These are phyloP conservation scores for Ornithoptera priamus DNA, from an alignment of 2,888 invertebrate genomes.

Conservation along the genomic window DNA sequence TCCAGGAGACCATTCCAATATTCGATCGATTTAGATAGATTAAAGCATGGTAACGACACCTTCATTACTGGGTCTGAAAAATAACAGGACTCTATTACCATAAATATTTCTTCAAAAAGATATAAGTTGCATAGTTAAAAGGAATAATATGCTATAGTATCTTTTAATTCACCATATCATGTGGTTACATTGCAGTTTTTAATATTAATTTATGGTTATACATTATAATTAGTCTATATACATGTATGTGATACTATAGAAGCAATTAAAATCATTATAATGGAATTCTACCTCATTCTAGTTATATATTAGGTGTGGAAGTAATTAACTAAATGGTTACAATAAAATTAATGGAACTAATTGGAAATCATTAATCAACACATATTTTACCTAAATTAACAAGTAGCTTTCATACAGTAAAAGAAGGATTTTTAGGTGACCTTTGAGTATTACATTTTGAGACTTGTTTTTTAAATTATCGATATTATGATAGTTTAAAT, in stretches of 20 bases:
- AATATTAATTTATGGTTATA: no score
- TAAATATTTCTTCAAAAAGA: neutral
- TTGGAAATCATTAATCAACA: neutral
- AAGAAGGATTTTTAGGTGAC: no score
- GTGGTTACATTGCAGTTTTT: no score
- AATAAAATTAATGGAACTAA: neutral
- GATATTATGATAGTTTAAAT: no score
- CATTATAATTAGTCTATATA: no score
- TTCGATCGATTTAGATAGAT: slow-evolving; percentile 86
- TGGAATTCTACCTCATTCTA: neutral
- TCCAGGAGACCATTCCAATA: slow-evolving; percentile 92
- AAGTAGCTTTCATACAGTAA: neutral
- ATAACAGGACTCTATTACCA: slow-evolving; percentile 10
- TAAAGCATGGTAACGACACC: slow-evolving; percentile 88
- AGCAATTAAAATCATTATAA: no score
- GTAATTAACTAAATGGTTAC: neutral
- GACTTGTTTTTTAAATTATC: no score
- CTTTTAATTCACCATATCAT: no score
- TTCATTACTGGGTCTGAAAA: slow-evolving; percentile 88
- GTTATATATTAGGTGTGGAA: neutral
- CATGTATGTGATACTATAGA: no score
- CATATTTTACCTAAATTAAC: neutral
- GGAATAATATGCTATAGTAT: no score
- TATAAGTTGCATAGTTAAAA: no score
- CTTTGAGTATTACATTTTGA: no score